Percentiles rank a stretch among this genome's conserved stretches.
These are phyloP conservation scores for Polyergus mexicanus DNA, from an alignment of 1,140 invertebrate genomes.

Conservation along the genomic window DNA sequence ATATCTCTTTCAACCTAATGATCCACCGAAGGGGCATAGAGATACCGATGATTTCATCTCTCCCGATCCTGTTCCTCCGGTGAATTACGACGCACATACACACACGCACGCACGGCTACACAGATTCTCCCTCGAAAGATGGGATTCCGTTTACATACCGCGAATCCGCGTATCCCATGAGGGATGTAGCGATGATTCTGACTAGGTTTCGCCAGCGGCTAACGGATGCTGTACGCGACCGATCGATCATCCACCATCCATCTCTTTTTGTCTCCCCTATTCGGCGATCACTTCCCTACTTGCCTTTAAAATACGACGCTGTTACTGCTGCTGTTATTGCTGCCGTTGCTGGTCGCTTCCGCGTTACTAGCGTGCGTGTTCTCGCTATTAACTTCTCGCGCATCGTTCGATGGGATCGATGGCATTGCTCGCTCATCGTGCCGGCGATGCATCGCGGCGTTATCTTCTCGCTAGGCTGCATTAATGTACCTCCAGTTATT, in stretches of 20 bases:
- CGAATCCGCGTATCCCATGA: constrained; percentile 51
- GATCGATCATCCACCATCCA: not conserved
- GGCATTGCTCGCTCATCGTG: constrained; percentile 50
- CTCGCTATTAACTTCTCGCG: constrained; percentile 75
- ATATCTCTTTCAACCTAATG: not conserved
- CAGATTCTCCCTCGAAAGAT: not conserved
- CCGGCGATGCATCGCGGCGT: constrained; percentile 74
- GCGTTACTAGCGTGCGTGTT: not conserved
- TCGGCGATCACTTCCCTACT: constrained; percentile 21
- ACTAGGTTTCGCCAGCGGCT: constrained; percentile 1
- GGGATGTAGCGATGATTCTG: constrained; percentile 9
- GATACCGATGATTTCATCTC: not conserved
- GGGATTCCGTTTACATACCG: constrained; percentile 46
- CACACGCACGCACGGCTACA: not conserved
- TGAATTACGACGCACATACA: not conserved
- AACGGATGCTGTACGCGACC: constrained; percentile 19
- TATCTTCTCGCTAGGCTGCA: constrained; percentile 83
- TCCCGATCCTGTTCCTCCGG: not conserved
- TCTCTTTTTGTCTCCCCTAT: constrained; percentile 65
- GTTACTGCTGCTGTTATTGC: not conserved
- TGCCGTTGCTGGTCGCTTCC: constrained; percentile 41
- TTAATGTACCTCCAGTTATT: constrained; percentile 83
- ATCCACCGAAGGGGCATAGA: not conserved
- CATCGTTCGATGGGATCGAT: constrained; percentile 75
- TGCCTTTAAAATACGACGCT: constrained; percentile 70